phyloP scores from a whole-genome alignment of 1,140 invertebrate species.

The Teleogryllus occipitalis region DNA sequence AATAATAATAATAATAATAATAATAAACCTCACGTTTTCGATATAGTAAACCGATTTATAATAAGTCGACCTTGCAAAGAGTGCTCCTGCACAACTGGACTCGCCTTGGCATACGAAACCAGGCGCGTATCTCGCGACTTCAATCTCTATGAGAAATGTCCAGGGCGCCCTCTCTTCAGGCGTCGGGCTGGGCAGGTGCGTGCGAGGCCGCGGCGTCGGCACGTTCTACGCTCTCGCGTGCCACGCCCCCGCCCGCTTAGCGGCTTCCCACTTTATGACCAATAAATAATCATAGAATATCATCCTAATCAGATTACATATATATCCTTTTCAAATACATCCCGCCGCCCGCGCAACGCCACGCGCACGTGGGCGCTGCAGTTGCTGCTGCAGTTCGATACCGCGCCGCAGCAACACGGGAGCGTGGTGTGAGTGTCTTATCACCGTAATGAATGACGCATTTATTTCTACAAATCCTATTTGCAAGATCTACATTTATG shows the following conservation, averaged over 20 bases:
- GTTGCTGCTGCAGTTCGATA: neutral
- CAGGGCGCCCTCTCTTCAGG: too few relatives aligned
- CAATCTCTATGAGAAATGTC: too few relatives aligned
- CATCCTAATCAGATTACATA: neutral
- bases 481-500: neutral
- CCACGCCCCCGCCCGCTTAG: neutral
- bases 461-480: neutral
- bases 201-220: neutral
- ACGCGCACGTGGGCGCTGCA: neutral
- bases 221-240: neutral
- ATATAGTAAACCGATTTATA: too few relatives aligned
- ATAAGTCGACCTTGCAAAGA: too few relatives aligned
- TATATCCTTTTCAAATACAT: neutral
- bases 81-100: too few relatives aligned
- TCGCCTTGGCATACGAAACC: too few relatives aligned
- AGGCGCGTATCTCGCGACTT: too few relatives aligned
- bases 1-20: too few relatives aligned
- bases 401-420: too few relatives aligned
- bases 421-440: neutral
- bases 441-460: neutral
- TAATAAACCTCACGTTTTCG: too few relatives aligned
- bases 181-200: neutral
- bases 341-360: too few relatives aligned
- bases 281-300: neutral
- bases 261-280: neutral